phyloP scores from a whole-genome alignment of 2,888 invertebrate species.

The Eucriotettix oculatus region DNA sequence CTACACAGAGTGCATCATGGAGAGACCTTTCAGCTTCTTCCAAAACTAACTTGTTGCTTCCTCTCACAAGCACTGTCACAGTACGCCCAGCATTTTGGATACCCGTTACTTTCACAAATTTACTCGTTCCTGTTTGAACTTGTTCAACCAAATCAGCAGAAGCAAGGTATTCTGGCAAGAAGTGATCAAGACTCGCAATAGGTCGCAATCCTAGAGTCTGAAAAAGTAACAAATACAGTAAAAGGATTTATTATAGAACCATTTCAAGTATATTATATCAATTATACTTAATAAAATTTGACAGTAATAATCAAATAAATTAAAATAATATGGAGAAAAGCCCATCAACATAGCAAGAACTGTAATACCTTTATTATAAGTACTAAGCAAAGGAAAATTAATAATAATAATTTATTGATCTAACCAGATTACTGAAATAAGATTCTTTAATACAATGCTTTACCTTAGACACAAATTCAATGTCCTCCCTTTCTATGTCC shows the following conservation, averaged over 20 bases:
- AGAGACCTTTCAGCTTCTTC: constrained; percentile 68
- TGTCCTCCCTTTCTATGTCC: constrained; percentile 95
- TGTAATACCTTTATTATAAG: too few species aligned
- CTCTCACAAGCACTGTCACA: constrained; percentile 81
- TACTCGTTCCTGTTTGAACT: constrained; percentile 69
- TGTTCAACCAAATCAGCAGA: constrained; percentile 90
- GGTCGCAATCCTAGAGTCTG: constrained; percentile 79
- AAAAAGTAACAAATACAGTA: constrained; percentile 7
- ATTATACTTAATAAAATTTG: too few species aligned
- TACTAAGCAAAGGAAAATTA: too few species aligned
- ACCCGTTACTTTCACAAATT: constrained; percentile 86
- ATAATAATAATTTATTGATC: too few species aligned
- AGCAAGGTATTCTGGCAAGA: constrained; percentile 79
- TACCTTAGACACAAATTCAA: constrained; percentile 89
- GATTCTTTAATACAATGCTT: not conserved
- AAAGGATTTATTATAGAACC: too few species aligned
- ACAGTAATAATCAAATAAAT: too few species aligned
- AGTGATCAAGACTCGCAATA: constrained; percentile 97
- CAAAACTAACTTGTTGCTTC: constrained; percentile 66
- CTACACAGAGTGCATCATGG: constrained; percentile 76
- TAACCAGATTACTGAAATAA: too few species aligned
- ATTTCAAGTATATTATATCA: too few species aligned
- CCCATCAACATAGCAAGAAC: too few species aligned
- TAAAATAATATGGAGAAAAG: too few species aligned
- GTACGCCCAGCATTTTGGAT: constrained; percentile 78